Conservation (phyloP, 2,797 vertebrate genomes). For the Simalia tracyae region DNA sequence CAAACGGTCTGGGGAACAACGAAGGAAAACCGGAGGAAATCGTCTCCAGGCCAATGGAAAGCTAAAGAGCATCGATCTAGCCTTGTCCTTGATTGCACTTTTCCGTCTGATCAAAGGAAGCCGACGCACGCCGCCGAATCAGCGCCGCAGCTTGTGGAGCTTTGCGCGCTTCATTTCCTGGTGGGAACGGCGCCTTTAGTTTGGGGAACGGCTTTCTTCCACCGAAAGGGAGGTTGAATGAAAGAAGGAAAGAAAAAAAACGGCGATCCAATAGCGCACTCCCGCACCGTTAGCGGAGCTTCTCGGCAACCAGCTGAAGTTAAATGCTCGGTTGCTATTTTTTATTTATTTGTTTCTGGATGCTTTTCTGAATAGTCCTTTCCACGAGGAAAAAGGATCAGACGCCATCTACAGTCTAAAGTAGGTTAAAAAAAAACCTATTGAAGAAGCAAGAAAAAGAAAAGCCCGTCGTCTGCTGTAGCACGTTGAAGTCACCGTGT, state of each 20-base stretch:
- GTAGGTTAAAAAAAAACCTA: conserved; percentile 54
- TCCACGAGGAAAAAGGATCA: conserved; percentile 63
- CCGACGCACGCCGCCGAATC: not conserved
- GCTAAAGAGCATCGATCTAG: conserved; percentile 68
- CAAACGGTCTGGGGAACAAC: conserved; percentile 55
- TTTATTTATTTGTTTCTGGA: conserved; percentile 51
- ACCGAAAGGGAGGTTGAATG: not conserved
- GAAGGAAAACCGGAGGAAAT: not conserved
- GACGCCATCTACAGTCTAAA: conserved; percentile 78
- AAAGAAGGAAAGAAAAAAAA: too few species aligned
- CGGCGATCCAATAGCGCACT: not conserved
- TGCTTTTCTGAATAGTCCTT: conserved; percentile 61
- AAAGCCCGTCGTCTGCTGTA: conserved; percentile 30
- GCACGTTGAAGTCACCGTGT: conserved; percentile 31
- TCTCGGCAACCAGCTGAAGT: conserved; percentile 55
- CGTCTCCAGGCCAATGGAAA: conserved; percentile 45
- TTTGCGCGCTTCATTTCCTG: not conserved
- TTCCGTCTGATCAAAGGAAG: conserved; percentile 36
- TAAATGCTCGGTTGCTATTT: conserved; percentile 65
- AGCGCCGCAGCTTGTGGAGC: not conserved
- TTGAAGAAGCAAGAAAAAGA: conserved; percentile 37
- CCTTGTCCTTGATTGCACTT: conserved; percentile 62
- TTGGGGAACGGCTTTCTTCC: not conserved
- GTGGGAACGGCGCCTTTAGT: not conserved
- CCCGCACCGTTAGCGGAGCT: conserved; percentile 45